Base-by-base conservation (phyloP, 2,113 vertebrate genomes). In the Sapajus apella region DNA sequence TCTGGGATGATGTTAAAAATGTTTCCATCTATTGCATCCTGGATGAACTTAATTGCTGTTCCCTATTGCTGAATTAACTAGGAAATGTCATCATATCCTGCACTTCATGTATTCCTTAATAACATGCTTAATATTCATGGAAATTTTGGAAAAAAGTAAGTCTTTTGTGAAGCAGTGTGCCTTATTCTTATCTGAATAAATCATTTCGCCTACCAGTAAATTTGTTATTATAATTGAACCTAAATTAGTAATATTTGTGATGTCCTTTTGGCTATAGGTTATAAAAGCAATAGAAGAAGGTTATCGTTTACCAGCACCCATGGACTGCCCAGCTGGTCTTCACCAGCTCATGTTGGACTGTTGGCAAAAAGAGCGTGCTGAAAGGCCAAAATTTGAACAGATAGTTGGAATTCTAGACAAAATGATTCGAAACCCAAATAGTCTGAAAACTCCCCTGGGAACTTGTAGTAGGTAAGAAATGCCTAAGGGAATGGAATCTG, bases 281-380 rank as follows among this genome's bases (percentile, higher is more conserved):
- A 99, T 99, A 98, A 99, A 99, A 99, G 99, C 99, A 32, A 99
- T 99, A 9, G 99, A 99, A 98, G 99, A 99, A 98, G 99, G 99
- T 95, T 99, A 99, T 98, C 99, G 99, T 94, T 99, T 99, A 89
- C 99, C 99, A 80, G 99, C 99, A 40, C 99, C 99, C 92, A 99
- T 99, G 99, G 99, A 99, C 98, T 99, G 99, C 98, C 99, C 99
- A 20, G 99, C 99, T 81, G 99, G 99, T 88, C 98, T 99, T 77
- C 99, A 99, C 98, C 99, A 99, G 98, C 98, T 99, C 64, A 99
- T 99, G 99, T 98, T 99, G 95, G 99, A 99, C 98, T 99, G 99
- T 98, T 99, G 99, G 99, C 99, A 99, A 98, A 99, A 99, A 97
- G 99, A 99, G 89, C 98, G 99, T 2, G 99, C 99, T 0, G 99